Percentiles rank a stretch among this genome's conserved stretches.
Evolutionary conservation across 2,797 vertebrate species (phyloP).

Genomic region (Darevskia nairensis): DNA sequence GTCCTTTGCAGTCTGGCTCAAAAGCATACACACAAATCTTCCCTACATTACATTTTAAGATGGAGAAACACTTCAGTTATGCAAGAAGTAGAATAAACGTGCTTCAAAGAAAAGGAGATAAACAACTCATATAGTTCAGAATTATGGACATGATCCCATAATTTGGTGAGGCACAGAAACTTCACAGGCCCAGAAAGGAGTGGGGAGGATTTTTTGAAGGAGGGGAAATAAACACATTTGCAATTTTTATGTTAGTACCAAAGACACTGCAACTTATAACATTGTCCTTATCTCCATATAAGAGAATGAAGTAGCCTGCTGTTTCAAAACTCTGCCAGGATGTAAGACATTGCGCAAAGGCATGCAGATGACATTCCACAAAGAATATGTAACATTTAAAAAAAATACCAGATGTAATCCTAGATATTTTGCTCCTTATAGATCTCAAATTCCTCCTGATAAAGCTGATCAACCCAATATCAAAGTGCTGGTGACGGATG

Average conservation of each 20-base stretch:
- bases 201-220: neutral
- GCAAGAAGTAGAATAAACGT: neutral
- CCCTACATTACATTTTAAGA: neutral
- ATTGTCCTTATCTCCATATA: neutral
- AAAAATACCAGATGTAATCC: neutral
- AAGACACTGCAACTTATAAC: neutral
- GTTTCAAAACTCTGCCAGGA: neutral
- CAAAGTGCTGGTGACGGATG: conserved; percentile 24
- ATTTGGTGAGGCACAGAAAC: neutral
- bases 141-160: conserved; percentile 3
- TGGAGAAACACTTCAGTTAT: neutral
- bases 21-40: neutral
- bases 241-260: neutral
- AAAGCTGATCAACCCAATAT: neutral
- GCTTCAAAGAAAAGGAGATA: conserved; percentile 31
- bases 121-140: conserved; percentile 42
- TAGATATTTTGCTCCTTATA: neutral
- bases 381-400: neutral
- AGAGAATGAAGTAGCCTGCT: neutral
- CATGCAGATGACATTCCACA: neutral
- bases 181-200: neutral
- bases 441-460: neutral
- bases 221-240: neutral
- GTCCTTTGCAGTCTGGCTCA: neutral
- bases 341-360: neutral